Conservation (phyloP, 2,113 vertebrate genomes). For the Sapajus apella region DNA sequence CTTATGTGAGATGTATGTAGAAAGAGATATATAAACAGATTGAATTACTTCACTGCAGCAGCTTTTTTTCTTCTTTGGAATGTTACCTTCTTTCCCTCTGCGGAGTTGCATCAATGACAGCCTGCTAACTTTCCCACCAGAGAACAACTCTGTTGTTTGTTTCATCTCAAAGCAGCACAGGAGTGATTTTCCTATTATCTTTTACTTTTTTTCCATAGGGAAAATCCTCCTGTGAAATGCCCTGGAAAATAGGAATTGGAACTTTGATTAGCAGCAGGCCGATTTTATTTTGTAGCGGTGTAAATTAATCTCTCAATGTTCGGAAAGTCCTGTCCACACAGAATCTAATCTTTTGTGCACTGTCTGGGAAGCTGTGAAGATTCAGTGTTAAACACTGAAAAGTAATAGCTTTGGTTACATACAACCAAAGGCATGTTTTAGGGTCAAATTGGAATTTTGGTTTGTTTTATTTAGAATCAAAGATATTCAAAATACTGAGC, state of each 20-base stretch:
- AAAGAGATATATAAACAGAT: background rate
- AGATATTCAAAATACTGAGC: constrained; percentile 1
- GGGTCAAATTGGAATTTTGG: constrained; percentile 47
- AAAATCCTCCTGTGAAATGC: constrained; percentile 74
- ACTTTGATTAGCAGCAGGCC: constrained; percentile 66
- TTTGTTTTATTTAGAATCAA: constrained; percentile 67
- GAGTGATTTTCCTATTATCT: constrained; percentile 62
- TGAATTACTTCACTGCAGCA: background rate
- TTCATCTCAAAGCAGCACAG: constrained; percentile 56
- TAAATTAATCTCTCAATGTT: constrained; percentile 67
- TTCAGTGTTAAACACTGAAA: constrained; percentile 41
- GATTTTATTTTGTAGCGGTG: constrained; percentile 53
- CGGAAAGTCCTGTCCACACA: constrained; percentile 46
- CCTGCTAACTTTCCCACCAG: background rate
- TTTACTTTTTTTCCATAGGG: constrained; percentile 40
- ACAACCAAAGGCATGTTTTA: constrained; percentile 33
- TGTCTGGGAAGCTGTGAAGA: constrained; percentile 38
- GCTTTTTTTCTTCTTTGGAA: background rate
- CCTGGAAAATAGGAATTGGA: constrained; percentile 65
- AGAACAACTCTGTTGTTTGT: constrained; percentile 35
- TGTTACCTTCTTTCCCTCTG: background rate
- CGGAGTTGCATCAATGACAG: background rate
- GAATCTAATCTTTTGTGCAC: constrained; percentile 51
- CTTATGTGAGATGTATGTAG: background rate
- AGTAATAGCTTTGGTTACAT: constrained; percentile 14